Evolutionary conservation across 2,113 vertebrate species (phyloP).

Genomic region (Neopipo cinnamomea): DNA sequence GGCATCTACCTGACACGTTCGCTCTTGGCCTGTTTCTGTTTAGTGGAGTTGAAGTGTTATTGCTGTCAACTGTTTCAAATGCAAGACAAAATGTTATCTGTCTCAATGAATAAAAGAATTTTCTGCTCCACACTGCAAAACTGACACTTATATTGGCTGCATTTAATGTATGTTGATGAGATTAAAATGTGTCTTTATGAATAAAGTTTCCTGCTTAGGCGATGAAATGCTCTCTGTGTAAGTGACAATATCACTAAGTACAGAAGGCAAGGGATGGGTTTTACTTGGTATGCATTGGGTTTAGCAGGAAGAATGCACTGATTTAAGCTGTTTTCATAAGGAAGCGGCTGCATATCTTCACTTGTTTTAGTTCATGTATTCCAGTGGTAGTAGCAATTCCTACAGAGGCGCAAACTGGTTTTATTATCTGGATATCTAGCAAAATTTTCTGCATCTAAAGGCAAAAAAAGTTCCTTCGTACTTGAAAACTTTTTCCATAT

Average conservation of each 20-base stretch:
- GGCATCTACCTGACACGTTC: background rate
- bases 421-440: background rate
- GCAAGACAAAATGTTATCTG: background rate
- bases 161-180: conserved; percentile 67
- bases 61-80: background rate
- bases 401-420: background rate
- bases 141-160: conserved; percentile 60
- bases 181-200: conserved; percentile 63
- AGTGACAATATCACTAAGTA: background rate
- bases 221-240: conserved; percentile 44
- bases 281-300: conserved; percentile 1
- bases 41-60: background rate
- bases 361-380: conserved; percentile 22
- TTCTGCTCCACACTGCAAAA: conserved; percentile 35
- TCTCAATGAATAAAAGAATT: conserved; percentile 43
- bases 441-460: background rate
- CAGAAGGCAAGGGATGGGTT: background rate
- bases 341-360: conserved; percentile 43
- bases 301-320: conserved; percentile 23
- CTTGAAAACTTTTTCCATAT: background rate
- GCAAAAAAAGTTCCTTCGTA: background rate
- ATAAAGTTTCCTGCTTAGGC: conserved; percentile 27
- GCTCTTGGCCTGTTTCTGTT: conserved; percentile 1
- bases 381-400: background rate
- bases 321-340: conserved; percentile 25